Conservation (phyloP, 2,797 vertebrate genomes). For the Urocyon cinereoargenteus region DNA sequence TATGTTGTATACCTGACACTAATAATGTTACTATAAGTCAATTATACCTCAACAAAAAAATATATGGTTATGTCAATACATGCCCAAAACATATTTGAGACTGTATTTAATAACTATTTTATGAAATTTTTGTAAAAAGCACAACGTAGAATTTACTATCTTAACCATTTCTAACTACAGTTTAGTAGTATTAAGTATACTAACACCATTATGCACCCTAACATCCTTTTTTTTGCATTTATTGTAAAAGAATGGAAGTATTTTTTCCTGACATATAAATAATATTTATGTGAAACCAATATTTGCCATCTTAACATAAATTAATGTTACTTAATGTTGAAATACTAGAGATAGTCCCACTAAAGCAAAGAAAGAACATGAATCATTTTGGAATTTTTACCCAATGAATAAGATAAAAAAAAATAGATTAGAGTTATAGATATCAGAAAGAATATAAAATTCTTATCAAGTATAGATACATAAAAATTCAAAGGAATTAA, state of each 20-base stretch:
- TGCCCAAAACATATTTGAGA: not conserved
- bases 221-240: not conserved
- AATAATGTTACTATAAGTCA: not conserved
- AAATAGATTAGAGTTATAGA: not conserved
- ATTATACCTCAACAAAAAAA: not conserved
- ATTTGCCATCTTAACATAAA: not conserved
- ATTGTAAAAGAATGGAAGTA: not conserved
- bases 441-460: conserved; percentile 10
- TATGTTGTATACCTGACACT: not conserved
- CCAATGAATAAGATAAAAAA: conserved; percentile 1
- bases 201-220: not conserved
- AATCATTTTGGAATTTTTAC: conserved; percentile 9
- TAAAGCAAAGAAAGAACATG: not conserved
- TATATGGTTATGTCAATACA: conserved; percentile 15
- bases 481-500: not conserved
- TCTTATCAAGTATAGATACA: not conserved
- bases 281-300: not conserved
- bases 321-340: not conserved
- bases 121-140: not conserved
- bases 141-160: not conserved
- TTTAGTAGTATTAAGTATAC: not conserved
- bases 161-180: not conserved
- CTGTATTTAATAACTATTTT: not conserved
- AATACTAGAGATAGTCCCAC: not conserved
- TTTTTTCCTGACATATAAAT: not conserved